Evolutionary conservation across 2,888 invertebrate species (phyloP).

Genomic region (Rosalia funebris): DNA sequence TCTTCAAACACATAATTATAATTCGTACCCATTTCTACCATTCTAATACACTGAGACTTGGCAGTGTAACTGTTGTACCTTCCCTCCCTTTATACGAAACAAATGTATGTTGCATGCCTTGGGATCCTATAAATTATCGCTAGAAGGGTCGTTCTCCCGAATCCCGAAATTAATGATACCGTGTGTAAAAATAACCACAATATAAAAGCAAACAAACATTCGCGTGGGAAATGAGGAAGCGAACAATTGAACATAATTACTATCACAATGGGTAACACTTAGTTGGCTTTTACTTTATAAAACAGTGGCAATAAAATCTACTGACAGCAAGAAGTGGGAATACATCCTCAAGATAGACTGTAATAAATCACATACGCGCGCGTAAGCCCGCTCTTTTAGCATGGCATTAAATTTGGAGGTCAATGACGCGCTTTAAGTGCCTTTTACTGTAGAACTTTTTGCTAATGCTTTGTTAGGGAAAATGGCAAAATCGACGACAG

Average conservation of each 20-base stretch:
- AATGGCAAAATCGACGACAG: too few species aligned
- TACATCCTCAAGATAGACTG: conserved; percentile 41
- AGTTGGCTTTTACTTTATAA: conserved; percentile 32
- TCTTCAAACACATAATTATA: too few species aligned
- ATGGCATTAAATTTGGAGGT: conserved; percentile 44
- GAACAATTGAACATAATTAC: conserved; percentile 20
- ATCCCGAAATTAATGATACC: conserved; percentile 1
- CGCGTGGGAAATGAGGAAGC: conserved; percentile 1
- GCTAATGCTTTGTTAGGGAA: conserved; percentile 16
- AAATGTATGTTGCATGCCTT: not conserved
- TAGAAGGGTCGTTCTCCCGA: not conserved
- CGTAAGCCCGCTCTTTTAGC: conserved; percentile 40
- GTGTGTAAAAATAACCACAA: not conserved
- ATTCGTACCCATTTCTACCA: too few species aligned
- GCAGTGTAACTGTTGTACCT: too few species aligned
- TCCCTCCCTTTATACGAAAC: too few species aligned
- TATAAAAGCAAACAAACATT: conserved; percentile 3
- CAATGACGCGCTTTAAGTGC: conserved; percentile 45
- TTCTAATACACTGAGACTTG: too few species aligned
- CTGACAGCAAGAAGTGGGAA: conserved; percentile 47
- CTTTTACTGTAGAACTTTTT: conserved; percentile 41
- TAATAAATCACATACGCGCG: conserved; percentile 42
- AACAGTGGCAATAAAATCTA: conserved; percentile 47
- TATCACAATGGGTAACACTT: conserved; percentile 21
- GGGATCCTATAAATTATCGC: not conserved